phyloP scores from a whole-genome alignment of 2,797 vertebrate species.

The Sebastes kiyomatsui region DNA sequence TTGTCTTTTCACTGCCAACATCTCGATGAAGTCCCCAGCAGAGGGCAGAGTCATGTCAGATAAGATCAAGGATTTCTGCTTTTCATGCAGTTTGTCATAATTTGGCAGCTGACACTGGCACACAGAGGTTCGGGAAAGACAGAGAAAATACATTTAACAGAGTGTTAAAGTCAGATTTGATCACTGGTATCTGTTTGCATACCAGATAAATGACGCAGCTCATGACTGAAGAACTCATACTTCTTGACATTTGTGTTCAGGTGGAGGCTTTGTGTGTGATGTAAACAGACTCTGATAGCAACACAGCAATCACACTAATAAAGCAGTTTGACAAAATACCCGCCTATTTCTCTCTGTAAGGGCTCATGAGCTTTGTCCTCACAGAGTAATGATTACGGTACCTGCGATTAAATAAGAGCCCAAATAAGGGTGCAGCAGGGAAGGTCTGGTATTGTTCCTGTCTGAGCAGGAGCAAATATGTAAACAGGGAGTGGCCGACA shows the following conservation, averaged over 20 bases:
- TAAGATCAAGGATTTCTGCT: not conserved
- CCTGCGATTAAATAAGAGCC: slow-evolving; percentile 4
- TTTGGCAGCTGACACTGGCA: not conserved
- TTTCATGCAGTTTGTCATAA: not conserved
- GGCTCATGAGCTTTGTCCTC: not conserved
- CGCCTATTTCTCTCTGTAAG: not conserved
- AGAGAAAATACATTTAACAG: not conserved
- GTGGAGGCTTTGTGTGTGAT: not conserved
- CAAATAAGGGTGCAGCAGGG: slow-evolving; percentile 47
- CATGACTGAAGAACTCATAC: not conserved
- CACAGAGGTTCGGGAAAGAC: not conserved
- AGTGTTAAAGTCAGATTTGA: not conserved
- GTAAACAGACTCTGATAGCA: not conserved
- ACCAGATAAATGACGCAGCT: not conserved
- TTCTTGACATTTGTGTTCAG: not conserved
- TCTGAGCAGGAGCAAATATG: slow-evolving; percentile 80
- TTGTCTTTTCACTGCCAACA: not conserved
- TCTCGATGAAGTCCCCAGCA: slow-evolving; percentile 27
- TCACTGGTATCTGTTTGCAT: not conserved
- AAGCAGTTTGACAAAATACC: slow-evolving; percentile 4
- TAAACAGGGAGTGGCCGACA: slow-evolving; percentile 68
- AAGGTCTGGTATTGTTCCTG: slow-evolving; percentile 65
- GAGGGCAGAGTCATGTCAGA: slow-evolving; percentile 37
- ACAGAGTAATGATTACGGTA: not conserved
- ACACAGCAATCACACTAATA: not conserved